Conservation (phyloP, 1,140 invertebrate species). For the Drosophila varians region DNA sequence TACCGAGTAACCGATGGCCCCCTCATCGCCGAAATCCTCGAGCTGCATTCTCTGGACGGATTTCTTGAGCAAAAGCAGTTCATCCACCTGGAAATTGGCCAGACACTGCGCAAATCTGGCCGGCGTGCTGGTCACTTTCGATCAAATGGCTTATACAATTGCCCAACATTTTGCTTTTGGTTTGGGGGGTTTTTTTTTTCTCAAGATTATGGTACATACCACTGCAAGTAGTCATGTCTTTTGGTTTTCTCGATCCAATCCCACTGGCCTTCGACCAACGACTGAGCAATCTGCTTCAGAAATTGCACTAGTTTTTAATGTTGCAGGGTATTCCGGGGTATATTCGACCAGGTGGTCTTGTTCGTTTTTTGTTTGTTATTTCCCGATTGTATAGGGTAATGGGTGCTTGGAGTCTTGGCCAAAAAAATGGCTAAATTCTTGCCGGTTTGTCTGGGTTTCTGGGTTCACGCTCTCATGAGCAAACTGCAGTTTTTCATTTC, state of each 20-base stretch:
- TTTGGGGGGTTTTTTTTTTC: too few relatives aligned
- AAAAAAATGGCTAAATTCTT: slow-evolving; percentile 14
- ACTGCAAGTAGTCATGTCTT: slow-evolving; percentile 48
- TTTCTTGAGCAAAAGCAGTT: slow-evolving; percentile 55
- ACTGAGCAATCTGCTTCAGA: slow-evolving; percentile 25
- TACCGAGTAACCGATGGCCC: not conserved
- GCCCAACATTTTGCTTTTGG: not conserved
- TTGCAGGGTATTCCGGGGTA: slow-evolving; percentile 6
- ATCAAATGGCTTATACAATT: not conserved
- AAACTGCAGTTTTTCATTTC: slow-evolving; percentile 13
- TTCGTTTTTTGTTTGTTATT: not conserved
- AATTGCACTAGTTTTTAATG: slow-evolving; percentile 3
- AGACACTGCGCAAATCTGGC: slow-evolving; percentile 61
- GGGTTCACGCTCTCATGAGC: slow-evolving; percentile 41
- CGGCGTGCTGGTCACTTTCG: slow-evolving; percentile 52
- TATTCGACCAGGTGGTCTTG: not conserved
- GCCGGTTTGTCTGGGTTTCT: slow-evolving; percentile 7
- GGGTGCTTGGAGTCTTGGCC: not conserved
- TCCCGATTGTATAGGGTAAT: not conserved
- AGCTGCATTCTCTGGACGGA: slow-evolving; percentile 53
- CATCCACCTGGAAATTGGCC: slow-evolving; percentile 57
- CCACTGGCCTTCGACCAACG: slow-evolving; percentile 14
- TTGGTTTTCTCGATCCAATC: not conserved
- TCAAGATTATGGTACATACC: slow-evolving; percentile 40
- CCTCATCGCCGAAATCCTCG: not conserved